Evolutionary conservation across 2,888 invertebrate genomes (phyloP).

Genomic region (Colostygia pectinataria): DNA sequence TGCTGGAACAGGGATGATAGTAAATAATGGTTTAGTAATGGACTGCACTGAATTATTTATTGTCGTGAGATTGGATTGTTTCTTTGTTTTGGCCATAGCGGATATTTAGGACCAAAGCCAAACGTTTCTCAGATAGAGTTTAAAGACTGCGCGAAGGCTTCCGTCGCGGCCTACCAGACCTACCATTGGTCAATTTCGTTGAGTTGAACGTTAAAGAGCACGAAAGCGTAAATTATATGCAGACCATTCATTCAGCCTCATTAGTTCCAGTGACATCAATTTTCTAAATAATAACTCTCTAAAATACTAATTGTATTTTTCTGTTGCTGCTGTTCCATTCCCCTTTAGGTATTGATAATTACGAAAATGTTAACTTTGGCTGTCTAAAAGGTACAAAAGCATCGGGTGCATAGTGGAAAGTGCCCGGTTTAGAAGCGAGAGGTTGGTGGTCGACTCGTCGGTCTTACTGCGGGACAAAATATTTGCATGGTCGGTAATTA

Average conservation of each 20-base stretch:
- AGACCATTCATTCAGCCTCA: conserved; percentile 43
- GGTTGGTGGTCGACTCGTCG: too few species aligned
- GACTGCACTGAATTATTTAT: conserved; percentile 25
- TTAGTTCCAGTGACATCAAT: conserved; percentile 55
- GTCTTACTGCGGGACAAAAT: too few species aligned
- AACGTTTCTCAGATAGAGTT: too few species aligned
- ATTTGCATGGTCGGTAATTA: too few species aligned
- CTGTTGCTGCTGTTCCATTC: too few species aligned
- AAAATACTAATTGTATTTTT: conserved; percentile 23
- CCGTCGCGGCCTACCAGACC: neutral
- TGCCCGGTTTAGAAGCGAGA: too few species aligned
- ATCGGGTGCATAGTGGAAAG: too few species aligned
- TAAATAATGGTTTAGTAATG: conserved; percentile 24
- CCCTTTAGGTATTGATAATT: too few species aligned
- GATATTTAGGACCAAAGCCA: conserved; percentile 9
- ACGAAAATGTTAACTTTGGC: too few species aligned
- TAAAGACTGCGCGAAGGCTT: too few species aligned
- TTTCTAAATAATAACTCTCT: conserved; percentile 29
- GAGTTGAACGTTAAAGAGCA: conserved; percentile 27
- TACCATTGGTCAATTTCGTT: conserved; percentile 13
- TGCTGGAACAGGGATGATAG: conserved; percentile 12
- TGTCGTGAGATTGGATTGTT: conserved; percentile 17
- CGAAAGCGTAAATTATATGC: conserved; percentile 60
- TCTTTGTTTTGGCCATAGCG: neutral
- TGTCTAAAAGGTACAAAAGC: too few species aligned